Evolutionary conservation across 2,797 vertebrate genomes (phyloP).

Genomic region (Rhynchonycteris naso): DNA sequence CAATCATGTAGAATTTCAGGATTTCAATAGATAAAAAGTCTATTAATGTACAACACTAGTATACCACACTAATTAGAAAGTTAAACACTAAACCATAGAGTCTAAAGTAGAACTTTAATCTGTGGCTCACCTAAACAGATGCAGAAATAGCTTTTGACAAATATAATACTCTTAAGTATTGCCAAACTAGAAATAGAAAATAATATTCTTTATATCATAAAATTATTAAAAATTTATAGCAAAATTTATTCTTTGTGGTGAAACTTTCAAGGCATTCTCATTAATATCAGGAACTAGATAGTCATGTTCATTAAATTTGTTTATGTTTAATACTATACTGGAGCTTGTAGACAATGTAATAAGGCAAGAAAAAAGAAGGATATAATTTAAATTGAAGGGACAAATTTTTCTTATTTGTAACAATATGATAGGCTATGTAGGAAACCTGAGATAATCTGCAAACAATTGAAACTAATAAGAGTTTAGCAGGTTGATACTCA

Average conservation of each 20-base stretch:
- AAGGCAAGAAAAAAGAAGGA: not conserved
- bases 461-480: not conserved
- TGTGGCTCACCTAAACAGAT: not conserved
- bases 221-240: not conserved
- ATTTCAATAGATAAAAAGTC: not conserved
- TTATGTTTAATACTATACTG: not conserved
- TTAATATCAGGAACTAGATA: not conserved
- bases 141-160: not conserved
- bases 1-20: not conserved
- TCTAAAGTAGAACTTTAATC: not conserved
- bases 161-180: not conserved
- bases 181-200: not conserved
- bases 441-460: constrained; percentile 26
- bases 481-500: not conserved
- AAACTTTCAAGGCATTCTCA: constrained; percentile 27
- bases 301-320: not conserved
- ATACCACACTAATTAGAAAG: not conserved
- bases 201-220: not conserved
- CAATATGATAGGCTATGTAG: not conserved
- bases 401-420: not conserved
- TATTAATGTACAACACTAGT: not conserved
- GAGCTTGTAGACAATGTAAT: not conserved
- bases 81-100: not conserved
- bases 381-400: not conserved
- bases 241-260: not conserved